Conservation (phyloP, 92 coral and sea anemone genomes). For the Heliopora coerulea region DNA sequence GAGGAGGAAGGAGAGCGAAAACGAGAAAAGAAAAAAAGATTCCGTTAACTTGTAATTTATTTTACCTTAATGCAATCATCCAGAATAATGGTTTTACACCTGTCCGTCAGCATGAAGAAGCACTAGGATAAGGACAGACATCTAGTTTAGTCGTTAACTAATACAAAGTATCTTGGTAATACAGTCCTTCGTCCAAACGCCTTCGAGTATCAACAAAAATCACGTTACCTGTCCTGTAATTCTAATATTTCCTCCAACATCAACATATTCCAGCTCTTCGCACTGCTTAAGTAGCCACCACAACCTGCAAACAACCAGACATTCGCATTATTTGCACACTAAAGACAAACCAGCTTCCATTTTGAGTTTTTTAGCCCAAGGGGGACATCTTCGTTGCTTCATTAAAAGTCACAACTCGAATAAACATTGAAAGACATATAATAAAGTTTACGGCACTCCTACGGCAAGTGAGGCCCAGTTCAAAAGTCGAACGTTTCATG, state of each 20-base stretch:
- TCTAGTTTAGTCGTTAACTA: too few species aligned
- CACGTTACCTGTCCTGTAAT: slow-evolving; percentile 77
- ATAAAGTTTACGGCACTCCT: too few species aligned
- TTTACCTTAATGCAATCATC: slow-evolving; percentile 75
- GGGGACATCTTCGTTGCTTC: too few species aligned
- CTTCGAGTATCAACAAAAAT: neutral
- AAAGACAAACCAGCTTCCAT: too few species aligned
- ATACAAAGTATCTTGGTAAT: too few species aligned
- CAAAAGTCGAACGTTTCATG: too few species aligned
- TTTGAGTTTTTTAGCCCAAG: too few species aligned
- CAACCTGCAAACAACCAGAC: slow-evolving; percentile 47
- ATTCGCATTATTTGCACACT: too few species aligned
- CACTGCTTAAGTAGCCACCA: slow-evolving; percentile 99
- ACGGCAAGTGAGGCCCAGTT: too few species aligned
- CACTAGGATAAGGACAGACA: slow-evolving; percentile 57
- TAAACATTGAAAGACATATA: too few species aligned
- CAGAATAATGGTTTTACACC: slow-evolving; percentile 63
- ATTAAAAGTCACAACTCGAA: too few species aligned
- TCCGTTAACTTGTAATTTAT: neutral
- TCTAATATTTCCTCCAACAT: slow-evolving; percentile 71
- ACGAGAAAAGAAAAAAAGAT: neutral
- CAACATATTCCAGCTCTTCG: slow-evolving; percentile 58
- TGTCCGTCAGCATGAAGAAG: slow-evolving; percentile 85
- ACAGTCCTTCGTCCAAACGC: too few species aligned
- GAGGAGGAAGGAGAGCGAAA: neutral